Evolutionary conservation across 2,113 vertebrate genomes (phyloP).

Genomic region (Orthonyx spaldingii): DNA sequence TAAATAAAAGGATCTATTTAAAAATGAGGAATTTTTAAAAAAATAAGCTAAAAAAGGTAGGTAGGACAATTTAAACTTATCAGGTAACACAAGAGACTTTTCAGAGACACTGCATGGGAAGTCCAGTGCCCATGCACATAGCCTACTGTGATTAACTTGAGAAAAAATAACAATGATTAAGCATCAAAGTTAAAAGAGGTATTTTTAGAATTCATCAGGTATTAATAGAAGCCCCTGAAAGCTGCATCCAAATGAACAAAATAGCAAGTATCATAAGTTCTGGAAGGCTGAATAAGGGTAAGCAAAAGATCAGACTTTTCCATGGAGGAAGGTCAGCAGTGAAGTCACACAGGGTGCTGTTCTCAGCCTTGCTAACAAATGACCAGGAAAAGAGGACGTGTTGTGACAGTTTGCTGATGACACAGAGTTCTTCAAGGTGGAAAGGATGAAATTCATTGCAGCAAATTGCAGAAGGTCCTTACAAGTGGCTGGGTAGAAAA

Average conservation of each 20-base stretch:
- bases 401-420: not conserved
- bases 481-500: not conserved
- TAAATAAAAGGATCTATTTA: not conserved
- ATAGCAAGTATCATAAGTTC: not conserved
- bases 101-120: not conserved
- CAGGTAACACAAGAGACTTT: not conserved
- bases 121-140: accelerated
- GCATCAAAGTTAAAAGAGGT: not conserved
- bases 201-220: not conserved
- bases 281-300: not conserved
- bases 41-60: not conserved
- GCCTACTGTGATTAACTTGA: not conserved
- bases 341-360: not conserved
- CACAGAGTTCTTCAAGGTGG: not conserved
- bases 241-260: not conserved
- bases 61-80: not conserved
- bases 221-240: not conserved
- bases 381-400: not conserved
- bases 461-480: not conserved
- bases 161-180: not conserved
- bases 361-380: not conserved
- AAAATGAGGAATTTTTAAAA: not conserved
- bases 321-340: not conserved
- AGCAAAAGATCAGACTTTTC: not conserved
- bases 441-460: not conserved